phyloP scores from a whole-genome alignment of 2,113 vertebrate species.

The Mystacornis crossleyi region DNA sequence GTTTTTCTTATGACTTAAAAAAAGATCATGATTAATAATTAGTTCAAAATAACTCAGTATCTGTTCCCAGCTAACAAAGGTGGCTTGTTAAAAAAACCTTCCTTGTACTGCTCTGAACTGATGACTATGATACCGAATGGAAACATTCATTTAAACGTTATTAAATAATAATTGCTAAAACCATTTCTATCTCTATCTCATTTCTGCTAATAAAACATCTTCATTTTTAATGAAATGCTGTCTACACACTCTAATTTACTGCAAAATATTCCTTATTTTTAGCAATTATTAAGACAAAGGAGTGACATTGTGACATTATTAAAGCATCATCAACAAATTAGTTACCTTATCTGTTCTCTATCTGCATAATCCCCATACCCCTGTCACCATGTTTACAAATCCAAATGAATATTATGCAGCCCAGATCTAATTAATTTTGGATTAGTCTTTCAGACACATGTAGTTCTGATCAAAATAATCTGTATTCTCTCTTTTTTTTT shows the following conservation, averaged over 20 bases:
- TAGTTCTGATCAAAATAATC: slow-evolving; percentile 72
- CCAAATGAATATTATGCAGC: slow-evolving; percentile 61
- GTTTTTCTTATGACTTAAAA: not conserved
- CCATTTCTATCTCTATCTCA: not conserved
- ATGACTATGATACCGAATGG: not conserved
- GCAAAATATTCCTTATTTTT: slow-evolving; percentile 35
- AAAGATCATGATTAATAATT: not conserved
- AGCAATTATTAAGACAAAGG: slow-evolving; percentile 44
- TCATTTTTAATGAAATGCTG: not conserved
- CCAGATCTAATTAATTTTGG: slow-evolving; percentile 72
- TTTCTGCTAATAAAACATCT: not conserved
- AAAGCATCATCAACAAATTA: slow-evolving; percentile 60
- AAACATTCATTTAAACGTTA: not conserved
- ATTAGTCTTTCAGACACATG: slow-evolving; percentile 63
- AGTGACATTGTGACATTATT: slow-evolving; percentile 48
- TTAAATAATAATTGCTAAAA: not conserved
- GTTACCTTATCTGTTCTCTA: slow-evolving; percentile 57
- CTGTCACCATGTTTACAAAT: slow-evolving; percentile 61
- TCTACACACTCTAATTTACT: not conserved
- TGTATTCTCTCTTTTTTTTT: slow-evolving; percentile 35
- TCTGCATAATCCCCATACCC: slow-evolving; percentile 61
- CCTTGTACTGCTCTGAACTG: not conserved
- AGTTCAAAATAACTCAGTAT: not conserved
- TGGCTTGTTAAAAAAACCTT: not conserved
- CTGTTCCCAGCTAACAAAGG: not conserved